Evolutionary conservation across 37 sponge, comb jelly and placozoan genomes (phyloP).

Genomic region (Aplysina aerophoba): DNA sequence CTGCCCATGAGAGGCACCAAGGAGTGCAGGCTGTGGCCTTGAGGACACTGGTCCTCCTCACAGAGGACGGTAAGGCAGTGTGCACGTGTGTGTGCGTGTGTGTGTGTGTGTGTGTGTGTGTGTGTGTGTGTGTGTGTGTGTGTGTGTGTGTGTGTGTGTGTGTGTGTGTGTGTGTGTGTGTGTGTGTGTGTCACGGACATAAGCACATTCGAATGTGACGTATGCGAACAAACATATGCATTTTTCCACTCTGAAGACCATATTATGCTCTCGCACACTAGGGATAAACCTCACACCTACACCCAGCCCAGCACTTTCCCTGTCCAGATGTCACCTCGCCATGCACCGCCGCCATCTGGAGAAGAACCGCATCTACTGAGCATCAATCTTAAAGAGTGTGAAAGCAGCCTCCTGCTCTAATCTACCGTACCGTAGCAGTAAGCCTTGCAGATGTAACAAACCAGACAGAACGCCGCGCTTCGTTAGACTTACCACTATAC

Average conservation of each 20-base stretch:
- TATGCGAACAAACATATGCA: constrained; percentile 86
- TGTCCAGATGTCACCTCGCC: constrained; percentile 85
- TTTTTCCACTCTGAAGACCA: constrained; percentile 94
- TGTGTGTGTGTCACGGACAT: not conserved
- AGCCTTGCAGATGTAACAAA: not conserved
- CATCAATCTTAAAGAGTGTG: not conserved
- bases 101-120: not conserved
- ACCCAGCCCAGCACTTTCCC: too few species aligned
- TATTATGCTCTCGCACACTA: constrained; percentile 96
- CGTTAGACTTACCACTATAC: too few species aligned
- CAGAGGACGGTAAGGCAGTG: not conserved
- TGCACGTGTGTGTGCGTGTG: too few species aligned
- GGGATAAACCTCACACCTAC: constrained; percentile 92
- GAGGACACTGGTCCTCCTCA: constrained; percentile 19
- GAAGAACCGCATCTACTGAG: constrained; percentile 76
- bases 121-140: too few species aligned
- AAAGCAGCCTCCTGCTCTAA: not conserved
- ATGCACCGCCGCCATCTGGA: constrained; percentile 93
- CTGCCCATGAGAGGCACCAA: constrained; percentile 20
- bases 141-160: too few species aligned
- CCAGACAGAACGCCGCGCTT: too few species aligned
- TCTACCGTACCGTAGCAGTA: too few species aligned
- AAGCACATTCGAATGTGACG: constrained; percentile 88
- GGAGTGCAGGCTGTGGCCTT: constrained; percentile 21
- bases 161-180: too few species aligned